phyloP scores from a whole-genome alignment of 2,797 vertebrate genomes.

The Microhierax caerulescens region DNA sequence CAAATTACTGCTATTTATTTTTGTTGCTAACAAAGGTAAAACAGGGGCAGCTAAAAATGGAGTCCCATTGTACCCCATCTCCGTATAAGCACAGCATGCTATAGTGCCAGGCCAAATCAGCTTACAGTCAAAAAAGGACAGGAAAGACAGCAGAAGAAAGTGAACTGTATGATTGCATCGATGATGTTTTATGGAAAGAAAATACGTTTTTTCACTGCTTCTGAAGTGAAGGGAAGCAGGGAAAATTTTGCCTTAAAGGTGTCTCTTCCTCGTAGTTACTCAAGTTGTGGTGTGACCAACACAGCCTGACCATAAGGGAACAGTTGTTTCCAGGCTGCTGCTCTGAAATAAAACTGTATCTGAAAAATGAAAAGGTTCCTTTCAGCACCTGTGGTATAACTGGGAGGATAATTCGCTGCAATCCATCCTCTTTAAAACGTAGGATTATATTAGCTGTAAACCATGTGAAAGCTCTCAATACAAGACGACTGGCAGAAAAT shows the following conservation, averaged over 20 bases:
- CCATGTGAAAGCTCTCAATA: constrained; percentile 25
- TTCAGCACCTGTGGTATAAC: neutral
- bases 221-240: neutral
- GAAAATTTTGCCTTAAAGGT: neutral
- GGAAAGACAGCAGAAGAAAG: neutral
- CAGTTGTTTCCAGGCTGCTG: neutral
- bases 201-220: neutral
- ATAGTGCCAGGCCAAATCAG: neutral
- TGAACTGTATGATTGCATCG: neutral
- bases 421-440: constrained; percentile 26
- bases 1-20: neutral
- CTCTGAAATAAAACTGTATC: neutral
- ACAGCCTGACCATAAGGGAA: neutral
- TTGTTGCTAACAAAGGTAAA: neutral
- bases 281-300: neutral
- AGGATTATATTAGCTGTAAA: neutral
- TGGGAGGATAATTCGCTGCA: constrained; percentile 15
- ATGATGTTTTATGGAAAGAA: neutral
- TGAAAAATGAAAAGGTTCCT: constrained; percentile 23
- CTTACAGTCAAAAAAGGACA: neutral
- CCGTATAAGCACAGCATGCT: neutral
- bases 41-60: neutral
- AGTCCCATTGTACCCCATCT: neutral
- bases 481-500: constrained; percentile 30
- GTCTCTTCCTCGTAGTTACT: neutral